Base-by-base conservation (phyloP, 2,113 vertebrate species). In the Mobula hypostoma region DNA sequence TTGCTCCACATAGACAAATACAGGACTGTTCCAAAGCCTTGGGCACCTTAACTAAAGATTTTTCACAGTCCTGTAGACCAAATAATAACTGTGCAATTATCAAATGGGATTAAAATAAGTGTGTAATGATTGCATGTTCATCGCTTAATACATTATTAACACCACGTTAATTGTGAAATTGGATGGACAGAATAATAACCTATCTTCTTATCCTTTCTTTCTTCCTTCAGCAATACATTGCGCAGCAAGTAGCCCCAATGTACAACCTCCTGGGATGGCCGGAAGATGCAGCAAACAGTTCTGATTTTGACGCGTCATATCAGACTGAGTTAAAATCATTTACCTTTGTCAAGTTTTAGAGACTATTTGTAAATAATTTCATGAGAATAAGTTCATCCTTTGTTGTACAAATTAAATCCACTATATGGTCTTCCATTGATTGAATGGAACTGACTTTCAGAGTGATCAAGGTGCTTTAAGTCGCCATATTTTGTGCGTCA, bases 221-320 rank as follows among this genome's bases (percentile, higher is more conserved):
- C 66, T 94, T 11, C 90, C 11, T 11, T 94, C 96, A 99, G 99
- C 98, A 99, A 95, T 99, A 98, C 72, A 98, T 99, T 95, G 96
- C 99, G 96, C 98, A 97, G 96, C 98, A 99, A 97, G 98, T 99
- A 76, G 97, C 98, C 9, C 95, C 98, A 0, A 98, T 97, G 63
- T 99, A 99, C 95, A 97, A 98, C 96, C 98, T 98, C 95, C 97
- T 99, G 95, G 99, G 98, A 95, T 99, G 98, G 98, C 99, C 98
- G 21, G 97, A 95, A 9, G 97, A 96, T 95, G 96, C 96, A 95
- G 96, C 96, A 95, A 98, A 99, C 95, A 98, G 97, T 94, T 98
- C 97, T 1, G 95, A 98, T 95, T 96, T 98, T 96, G 98, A 98
- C 95, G 96, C 97, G 0, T 97, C 98, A 56, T 98, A 99, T 95